Base-by-base conservation (phyloP, 2,113 vertebrate genomes). In the Oncorhynchus kisutch region DNA sequence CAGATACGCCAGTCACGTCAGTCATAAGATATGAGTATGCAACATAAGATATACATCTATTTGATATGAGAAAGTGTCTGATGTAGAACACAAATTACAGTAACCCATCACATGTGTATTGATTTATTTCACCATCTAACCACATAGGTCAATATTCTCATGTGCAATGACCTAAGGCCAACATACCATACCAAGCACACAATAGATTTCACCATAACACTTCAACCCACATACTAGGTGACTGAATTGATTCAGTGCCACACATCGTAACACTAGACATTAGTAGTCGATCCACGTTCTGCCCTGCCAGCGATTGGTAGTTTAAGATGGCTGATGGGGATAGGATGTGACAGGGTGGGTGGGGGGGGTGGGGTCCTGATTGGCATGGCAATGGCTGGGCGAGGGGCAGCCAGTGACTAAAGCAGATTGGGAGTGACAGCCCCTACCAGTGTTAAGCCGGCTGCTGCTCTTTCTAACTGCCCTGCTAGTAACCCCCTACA, bases 371-470 rank as follows among this genome's bases (percentile, higher is more conserved):
- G 9, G 51, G 0, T 57, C 54, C 54, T 57, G 54, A 57, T 14
- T 0, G 18, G 4, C 54, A 6, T 1, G 54, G 18, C 54, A 20
- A 24, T 8, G 62, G 39, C 39, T 45, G 39, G 39, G 39, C 39
- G 39, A 45, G 39, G 2, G 9, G 39, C 39, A 45, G 68, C 27
- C 39, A 45, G 60, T 29, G 39, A 57, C 45, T 59, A 64, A 71
- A 67, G 20, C 62, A 60, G 73, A 78, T 67, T 57, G 31, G 66
- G 54, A 11, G n/a, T 8, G 64, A 67, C 29, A 57, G 68, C 39
- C 25, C 49, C 71, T 20, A 54, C 13, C 13, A 57, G 54, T 59
- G 16, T 57, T 34, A 45, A 45, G 2, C 8, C 9, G 39, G 39
- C 39, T 2, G 27, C 68, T 66, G 48, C 68, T 45, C 51, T 54